Conservation (phyloP, 2,888 invertebrate genomes). For the Tipula confusa region DNA sequence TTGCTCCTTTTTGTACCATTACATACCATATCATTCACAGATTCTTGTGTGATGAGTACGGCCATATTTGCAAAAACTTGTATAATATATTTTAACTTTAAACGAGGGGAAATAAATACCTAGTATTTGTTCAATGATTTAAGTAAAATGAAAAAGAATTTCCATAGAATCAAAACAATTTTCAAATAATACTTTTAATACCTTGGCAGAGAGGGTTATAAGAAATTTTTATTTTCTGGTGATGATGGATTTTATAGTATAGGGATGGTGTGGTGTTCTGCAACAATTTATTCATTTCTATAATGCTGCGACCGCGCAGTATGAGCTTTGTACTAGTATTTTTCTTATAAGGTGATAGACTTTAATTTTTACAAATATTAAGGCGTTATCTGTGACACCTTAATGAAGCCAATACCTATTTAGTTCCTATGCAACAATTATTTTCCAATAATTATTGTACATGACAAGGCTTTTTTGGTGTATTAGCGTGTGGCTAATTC, state of each 20-base stretch:
- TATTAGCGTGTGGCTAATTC: too few relatives aligned
- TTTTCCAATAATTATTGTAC: too few relatives aligned
- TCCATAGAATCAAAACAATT: too few relatives aligned
- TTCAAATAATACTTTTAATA: too few relatives aligned
- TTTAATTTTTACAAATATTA: background rate
- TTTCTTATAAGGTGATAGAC: background rate
- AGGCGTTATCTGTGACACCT: background rate
- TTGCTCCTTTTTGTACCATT: background rate
- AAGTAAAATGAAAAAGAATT: too few relatives aligned
- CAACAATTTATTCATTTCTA: background rate
- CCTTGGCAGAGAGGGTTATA: background rate
- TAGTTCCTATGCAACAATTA: too few relatives aligned
- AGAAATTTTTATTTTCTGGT: background rate
- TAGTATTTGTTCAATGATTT: background rate
- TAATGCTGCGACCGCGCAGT: background rate
- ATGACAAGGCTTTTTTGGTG: too few relatives aligned
- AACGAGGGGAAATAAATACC: background rate
- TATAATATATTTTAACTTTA: background rate
- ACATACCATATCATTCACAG: background rate
- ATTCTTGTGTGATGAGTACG: background rate
- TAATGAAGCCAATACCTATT: too few relatives aligned
- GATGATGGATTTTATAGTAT: background rate
- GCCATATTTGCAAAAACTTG: background rate
- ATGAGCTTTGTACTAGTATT: background rate
- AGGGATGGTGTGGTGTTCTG: background rate